Percentiles rank a stretch among this genome's conserved stretches.
Conservation (phyloP, 2,888 invertebrate genomes). For the Trachelus stipa region DNA sequence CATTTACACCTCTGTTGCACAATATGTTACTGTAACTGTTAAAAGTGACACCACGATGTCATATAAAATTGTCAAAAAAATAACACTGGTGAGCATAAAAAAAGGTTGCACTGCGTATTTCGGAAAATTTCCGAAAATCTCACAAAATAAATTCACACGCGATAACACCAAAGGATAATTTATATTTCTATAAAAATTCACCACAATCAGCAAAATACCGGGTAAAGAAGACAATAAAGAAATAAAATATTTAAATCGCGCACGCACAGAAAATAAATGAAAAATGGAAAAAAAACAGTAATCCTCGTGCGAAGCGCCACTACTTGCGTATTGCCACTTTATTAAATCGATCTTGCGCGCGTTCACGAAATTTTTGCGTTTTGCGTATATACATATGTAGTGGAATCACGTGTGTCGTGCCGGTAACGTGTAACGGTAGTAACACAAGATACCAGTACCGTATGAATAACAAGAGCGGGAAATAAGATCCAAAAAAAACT, state of each 20-base stretch:
- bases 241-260: not conserved
- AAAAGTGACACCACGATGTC: not conserved
- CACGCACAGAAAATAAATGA: not conserved
- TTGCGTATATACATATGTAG: not conserved
- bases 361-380: not conserved
- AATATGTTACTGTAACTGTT: not conserved
- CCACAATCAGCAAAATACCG: not conserved
- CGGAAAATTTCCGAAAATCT: not conserved
- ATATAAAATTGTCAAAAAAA: not conserved
- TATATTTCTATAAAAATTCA: not conserved
- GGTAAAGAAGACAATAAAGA: not conserved
- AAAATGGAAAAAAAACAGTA: no score
- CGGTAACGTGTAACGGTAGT: not conserved
- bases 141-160: not conserved
- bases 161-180: not conserved
- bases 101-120: not conserved
- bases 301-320: not conserved
- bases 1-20: not conserved
- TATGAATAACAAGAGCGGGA: not conserved
- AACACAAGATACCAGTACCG: not conserved
- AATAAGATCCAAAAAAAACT: not conserved
- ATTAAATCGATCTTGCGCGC: not conserved
- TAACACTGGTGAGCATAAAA: not conserved
- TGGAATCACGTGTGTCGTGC: not conserved
- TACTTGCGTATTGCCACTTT: not conserved